Conservation (phyloP, 2,797 vertebrate species). For the Tapera naevia region DNA sequence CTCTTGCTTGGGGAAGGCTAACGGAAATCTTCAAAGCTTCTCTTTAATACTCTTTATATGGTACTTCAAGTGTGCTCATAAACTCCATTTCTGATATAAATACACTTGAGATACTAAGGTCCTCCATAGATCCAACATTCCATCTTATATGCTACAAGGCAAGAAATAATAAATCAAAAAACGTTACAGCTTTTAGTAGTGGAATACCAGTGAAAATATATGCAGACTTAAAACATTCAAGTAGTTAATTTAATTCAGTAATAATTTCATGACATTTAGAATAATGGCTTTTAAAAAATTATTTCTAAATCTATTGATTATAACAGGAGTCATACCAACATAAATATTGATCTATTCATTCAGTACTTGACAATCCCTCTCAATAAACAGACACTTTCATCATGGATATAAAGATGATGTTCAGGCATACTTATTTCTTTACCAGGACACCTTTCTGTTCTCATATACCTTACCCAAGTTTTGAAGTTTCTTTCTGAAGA, state of each 20-base stretch:
- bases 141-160: neutral
- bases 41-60: neutral
- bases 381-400: neutral
- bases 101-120: neutral
- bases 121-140: neutral
- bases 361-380: neutral
- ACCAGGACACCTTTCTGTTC: neutral
- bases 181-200: neutral
- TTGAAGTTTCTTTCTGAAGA: neutral
- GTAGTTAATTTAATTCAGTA: neutral
- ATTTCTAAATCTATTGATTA: neutral
- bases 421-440: neutral
- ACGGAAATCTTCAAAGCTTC: neutral
- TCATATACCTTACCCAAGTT: neutral
- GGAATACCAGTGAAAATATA: neutral
- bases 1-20: neutral
- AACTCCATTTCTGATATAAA: conserved; percentile 15
- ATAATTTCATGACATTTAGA: neutral
- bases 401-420: neutral
- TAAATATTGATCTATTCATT: neutral
- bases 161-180: neutral
- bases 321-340: neutral
- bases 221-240: neutral
- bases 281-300: neutral
- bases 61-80: neutral